Percentiles rank a stretch among this genome's conserved stretches.
phyloP scores from a whole-genome alignment of 2,113 vertebrate genomes.

The Dromiciops gliroides region DNA sequence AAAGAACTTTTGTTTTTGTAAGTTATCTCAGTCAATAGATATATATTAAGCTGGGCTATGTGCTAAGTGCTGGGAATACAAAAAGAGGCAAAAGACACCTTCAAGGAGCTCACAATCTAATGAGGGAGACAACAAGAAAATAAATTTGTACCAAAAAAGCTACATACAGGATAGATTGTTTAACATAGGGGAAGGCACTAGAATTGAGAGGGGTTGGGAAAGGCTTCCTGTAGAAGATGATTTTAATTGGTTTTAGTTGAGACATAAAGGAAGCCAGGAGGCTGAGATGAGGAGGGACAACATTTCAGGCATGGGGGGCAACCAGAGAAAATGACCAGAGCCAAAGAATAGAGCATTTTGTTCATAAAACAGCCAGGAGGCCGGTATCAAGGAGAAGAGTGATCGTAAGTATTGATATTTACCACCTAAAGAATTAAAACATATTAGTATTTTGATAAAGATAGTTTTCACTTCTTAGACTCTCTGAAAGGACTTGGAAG shows the following conservation, averaged over 20 bases:
- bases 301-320: neutral
- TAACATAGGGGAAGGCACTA: neutral
- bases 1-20: neutral
- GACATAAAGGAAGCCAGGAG: neutral
- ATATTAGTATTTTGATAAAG: neutral
- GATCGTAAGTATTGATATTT: neutral
- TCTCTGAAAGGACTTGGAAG: neutral
- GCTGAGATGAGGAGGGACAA: neutral
- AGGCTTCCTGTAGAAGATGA: neutral
- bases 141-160: neutral
- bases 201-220: neutral
- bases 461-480: neutral
- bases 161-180: neutral
- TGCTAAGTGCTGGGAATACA: neutral
- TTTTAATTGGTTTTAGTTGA: neutral
- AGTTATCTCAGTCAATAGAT: neutral
- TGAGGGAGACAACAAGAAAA: neutral
- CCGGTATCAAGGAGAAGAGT: neutral
- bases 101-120: neutral
- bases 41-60: neutral
- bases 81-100: neutral
- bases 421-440: neutral
- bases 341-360: neutral
- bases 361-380: neutral
- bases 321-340: neutral